Conservation (phyloP, 1,140 invertebrate species). For the Drosophila guanche region DNA sequence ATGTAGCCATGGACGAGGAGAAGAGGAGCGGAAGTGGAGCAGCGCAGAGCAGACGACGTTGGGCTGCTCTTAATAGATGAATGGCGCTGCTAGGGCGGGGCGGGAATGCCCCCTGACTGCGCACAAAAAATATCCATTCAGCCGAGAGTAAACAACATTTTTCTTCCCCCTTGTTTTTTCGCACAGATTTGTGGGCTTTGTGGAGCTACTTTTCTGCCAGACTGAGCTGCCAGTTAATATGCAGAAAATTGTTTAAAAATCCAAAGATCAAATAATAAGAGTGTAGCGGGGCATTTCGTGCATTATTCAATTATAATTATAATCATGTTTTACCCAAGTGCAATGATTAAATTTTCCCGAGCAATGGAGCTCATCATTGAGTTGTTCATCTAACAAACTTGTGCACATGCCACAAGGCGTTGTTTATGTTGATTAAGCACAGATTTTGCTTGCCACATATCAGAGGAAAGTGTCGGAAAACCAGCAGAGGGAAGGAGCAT, state of each 20-base stretch:
- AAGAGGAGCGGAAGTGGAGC: background rate
- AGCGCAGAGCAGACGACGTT: conserved; percentile 6
- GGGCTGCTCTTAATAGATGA: background rate
- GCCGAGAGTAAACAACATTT: conserved; percentile 25
- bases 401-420: no score
- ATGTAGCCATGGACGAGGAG: conserved; percentile 16
- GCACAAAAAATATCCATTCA: conserved; percentile 20
- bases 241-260: conserved; percentile 19
- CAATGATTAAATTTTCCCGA: no score
- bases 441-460: no score
- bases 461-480: no score
- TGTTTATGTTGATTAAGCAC: no score
- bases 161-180: background rate
- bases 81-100: conserved; percentile 1
- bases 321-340: no score
- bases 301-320: conserved; percentile 8
- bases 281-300: background rate
- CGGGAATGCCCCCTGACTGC: conserved; percentile 17
- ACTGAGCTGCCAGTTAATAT: background rate
- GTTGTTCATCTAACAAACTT: no score
- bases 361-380: no score
- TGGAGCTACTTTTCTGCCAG: no score
- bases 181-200: no score
- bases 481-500: no score
- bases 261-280: conserved; percentile 11